phyloP scores from a whole-genome alignment of 2,797 vertebrate genomes.

The Fistularia commersonii region DNA sequence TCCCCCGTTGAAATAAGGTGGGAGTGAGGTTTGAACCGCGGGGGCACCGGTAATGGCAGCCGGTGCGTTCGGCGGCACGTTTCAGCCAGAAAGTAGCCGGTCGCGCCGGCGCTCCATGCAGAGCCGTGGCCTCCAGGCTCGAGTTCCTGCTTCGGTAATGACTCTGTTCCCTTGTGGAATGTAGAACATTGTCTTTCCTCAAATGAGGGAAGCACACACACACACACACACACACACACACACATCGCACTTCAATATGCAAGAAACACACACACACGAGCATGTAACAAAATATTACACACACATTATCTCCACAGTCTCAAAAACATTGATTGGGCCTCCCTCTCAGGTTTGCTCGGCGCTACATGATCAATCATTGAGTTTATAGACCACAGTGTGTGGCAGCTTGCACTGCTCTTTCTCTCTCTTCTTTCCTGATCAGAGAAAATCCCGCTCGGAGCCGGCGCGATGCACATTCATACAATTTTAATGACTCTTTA shows the following conservation, averaged over 20 bases:
- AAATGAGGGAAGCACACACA: conserved; percentile 66
- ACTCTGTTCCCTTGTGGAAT: conserved; percentile 76
- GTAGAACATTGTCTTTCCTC: conserved; percentile 76
- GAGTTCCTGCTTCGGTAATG: conserved; percentile 73
- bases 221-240: conserved; percentile 25
- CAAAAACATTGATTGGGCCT: conserved; percentile 63
- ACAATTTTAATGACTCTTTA: conserved; percentile 95
- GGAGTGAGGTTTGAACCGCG: conserved; percentile 62
- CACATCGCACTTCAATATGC: conserved; percentile 50
- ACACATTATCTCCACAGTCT: conserved; percentile 22
- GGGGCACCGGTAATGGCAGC: conserved; percentile 67
- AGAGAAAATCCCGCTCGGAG: conserved; percentile 79
- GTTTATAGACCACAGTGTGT: conserved; percentile 77
- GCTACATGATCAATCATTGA: conserved; percentile 67
- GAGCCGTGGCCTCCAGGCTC: conserved; percentile 72
- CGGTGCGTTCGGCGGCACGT: conserved; percentile 66
- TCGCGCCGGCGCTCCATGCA: conserved; percentile 69
- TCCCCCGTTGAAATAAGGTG: conserved; percentile 41
- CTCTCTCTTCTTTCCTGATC: conserved; percentile 69
- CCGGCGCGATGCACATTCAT: conserved; percentile 84
- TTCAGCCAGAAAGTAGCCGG: conserved; percentile 59
- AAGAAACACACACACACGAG: conserved; percentile 51
- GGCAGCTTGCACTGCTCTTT: conserved; percentile 74
- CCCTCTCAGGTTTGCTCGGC: conserved; percentile 60
- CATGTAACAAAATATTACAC: conserved; percentile 20